Base-by-base conservation (phyloP, 2,113 vertebrate species). In the Lophius piscatorius region DNA sequence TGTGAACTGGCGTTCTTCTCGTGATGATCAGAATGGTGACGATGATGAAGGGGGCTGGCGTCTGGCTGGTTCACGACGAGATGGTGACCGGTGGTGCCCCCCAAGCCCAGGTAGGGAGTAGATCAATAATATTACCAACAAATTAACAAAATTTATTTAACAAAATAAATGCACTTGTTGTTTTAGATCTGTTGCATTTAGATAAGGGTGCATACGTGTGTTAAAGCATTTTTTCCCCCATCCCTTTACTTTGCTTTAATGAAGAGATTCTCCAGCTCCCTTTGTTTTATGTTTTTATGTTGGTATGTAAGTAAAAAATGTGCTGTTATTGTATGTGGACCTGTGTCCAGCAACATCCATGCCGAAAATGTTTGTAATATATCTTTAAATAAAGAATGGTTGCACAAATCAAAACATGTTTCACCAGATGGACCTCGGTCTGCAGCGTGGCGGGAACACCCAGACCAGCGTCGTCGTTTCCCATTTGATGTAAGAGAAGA, bases 11-110 rank as follows among this genome's bases (percentile, higher is more conserved):
- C 94, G 97, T 31, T 91, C 92, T 67, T 91, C 92, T 79, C 94
- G 96, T 45, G 97, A 99, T 62, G 95, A 98, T 49, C 94, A 95
- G 71, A 98, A 96, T 13, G 97, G 97, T 80, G 97, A 99, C 87
- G 95, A 96, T 45, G 93, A 96, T 78, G 94, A 97, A 47, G 94
- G 94, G 87, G 94, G 92, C 54, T 95, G 95, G 96, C 82, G 93
- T 46, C 86, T 93, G 65, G 92, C 94, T 17, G 95, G 94, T 44
- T 91, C 92, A 26, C 92, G 94, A 18, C 85, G 94, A 74, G 95
- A 98, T 22, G 91, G 91, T 44, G 95, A 98, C 41, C 90, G 94
- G 73, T 98, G 96, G 95, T 94, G 95, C 14, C 94, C 94, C 35
- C 93, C 93, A 35, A 97, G 94, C 82, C 96, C 96, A 93, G 95